These are phyloP conservation scores for Pseudorectes ferrugineus DNA, from an alignment of 2,113 vertebrate species.

Conservation along the genomic window DNA sequence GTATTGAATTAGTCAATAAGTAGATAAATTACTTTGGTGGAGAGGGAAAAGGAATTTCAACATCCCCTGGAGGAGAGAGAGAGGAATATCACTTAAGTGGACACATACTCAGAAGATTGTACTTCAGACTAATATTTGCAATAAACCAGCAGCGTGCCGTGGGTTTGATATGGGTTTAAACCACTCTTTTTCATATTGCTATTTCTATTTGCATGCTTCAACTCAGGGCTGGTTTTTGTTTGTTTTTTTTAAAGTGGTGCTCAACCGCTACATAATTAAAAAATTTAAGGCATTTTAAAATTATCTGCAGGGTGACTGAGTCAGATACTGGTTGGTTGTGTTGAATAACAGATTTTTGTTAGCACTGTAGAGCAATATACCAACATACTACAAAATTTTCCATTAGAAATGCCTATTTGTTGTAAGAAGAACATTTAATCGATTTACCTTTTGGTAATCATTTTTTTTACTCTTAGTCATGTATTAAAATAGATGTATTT, in stretches of 20 bases:
- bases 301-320: neutral
- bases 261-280: neutral
- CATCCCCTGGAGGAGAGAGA: neutral
- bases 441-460: neutral
- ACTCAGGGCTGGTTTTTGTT: neutral
- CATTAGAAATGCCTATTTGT: neutral
- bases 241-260: neutral
- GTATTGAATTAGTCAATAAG: neutral
- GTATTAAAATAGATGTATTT: constrained; percentile 10
- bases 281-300: neutral
- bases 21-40: neutral
- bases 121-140: neutral
- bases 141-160: neutral
- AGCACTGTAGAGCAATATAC: neutral
- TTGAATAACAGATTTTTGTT: neutral
- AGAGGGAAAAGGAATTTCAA: neutral
- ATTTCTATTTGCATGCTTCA: neutral
- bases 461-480: neutral
- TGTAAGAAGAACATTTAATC: neutral
- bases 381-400: neutral
- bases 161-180: neutral
- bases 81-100: neutral
- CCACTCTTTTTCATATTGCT: neutral
- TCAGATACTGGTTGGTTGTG: neutral
- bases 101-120: neutral